Conservation (phyloP, 2,113 vertebrate genomes). For the Dromiciops gliroides region DNA sequence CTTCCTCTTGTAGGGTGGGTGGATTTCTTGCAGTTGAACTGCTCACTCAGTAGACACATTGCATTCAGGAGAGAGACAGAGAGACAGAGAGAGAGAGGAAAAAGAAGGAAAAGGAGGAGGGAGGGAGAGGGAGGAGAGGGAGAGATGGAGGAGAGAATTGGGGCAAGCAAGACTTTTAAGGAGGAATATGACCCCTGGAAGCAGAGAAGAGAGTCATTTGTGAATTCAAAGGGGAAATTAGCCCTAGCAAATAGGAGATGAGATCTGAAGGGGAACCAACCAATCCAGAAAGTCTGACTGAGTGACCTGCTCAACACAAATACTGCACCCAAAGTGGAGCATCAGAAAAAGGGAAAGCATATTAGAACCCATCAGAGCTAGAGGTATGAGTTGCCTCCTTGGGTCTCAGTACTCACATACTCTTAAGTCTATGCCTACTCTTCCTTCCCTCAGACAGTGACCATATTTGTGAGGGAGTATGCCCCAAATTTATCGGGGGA, state of each 20-base stretch:
- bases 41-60: background rate
- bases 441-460: background rate
- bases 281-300: background rate
- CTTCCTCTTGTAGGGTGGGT: background rate
- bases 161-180: background rate
- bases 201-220: background rate
- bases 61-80: background rate
- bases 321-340: background rate
- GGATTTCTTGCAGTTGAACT: background rate
- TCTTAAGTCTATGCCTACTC: background rate
- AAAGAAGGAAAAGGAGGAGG: no score
- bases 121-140: no score
- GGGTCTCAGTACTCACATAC: background rate
- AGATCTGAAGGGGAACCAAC: background rate
- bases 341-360: background rate
- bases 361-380: background rate
- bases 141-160: background rate
- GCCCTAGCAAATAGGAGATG: background rate
- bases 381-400: background rate
- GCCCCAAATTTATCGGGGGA: background rate
- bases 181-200: background rate
- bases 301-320: background rate
- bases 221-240: background rate
- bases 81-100: no score
- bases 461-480: background rate